Base-by-base conservation (phyloP, 2,797 vertebrate species). In the Crypturellus tataupa region DNA sequence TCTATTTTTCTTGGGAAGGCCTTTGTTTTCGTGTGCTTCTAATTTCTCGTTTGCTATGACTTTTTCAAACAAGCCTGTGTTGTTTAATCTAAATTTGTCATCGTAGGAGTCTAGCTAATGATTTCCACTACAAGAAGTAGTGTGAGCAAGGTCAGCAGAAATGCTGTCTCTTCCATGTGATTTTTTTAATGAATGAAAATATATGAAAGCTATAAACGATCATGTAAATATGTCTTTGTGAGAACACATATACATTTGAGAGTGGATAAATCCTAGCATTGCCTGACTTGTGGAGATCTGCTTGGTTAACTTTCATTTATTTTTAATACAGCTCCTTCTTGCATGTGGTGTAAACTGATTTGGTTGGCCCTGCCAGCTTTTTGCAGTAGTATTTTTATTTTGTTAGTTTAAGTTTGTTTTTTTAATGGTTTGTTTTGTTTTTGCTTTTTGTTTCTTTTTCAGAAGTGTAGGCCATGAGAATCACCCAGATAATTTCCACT, bases 221-320 rank as follows among this genome's bases (percentile, higher is more conserved):
- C 6, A 13, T 15, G 10, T 42, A 58, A 19, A 53, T 85, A 23
- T 25, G 11, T 53, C 31, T 76, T 24, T 71, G 7, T 27, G 70
- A 16, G 42, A 62, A 68, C 40, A 31, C 18, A 12, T 42, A 20
- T 7, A 40, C 19, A 42, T 9, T 42, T n/a, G 35, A n/a, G 42
- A 58, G 49, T 29, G 42, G 33, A 15, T 58, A 33, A 47, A 3
- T 56, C 72, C 42, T 59, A 9, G 24, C 15, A 19, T 65, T 79
- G 25, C 67, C 46, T 40, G 49, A n/a, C 35, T 89, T 75, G 42
- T 73, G 68, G 73, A 82, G 24, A 47, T 82, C 63, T 33, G 46
- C 46, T 35, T 75, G 44, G 55, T 85, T 79, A 83, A 91, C 84
- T 82, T 85, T 85, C 44, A 55, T 31, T 80, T 91, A 89, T 31